Percentiles rank a stretch among this genome's conserved stretches.
Conservation (phyloP, 2,797 vertebrate genomes). For the Spheniscus humboldti region DNA sequence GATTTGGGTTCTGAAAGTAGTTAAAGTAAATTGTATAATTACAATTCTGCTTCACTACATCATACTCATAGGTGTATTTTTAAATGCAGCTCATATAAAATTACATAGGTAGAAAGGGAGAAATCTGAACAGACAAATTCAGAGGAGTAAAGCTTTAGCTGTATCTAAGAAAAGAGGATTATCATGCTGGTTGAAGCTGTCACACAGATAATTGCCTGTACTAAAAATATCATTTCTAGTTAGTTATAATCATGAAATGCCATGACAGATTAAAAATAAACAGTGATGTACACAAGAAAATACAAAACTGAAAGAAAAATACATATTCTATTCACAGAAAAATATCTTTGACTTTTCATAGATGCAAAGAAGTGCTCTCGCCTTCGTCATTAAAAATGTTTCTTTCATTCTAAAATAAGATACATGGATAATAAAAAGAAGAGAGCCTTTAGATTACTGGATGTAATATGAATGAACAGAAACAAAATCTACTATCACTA, state of each 20-base stretch:
- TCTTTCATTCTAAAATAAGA: not conserved
- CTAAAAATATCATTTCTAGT: constrained; percentile 32
- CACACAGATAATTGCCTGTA: constrained; percentile 12
- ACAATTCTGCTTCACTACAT: not conserved
- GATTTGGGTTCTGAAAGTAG: not conserved
- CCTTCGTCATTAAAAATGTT: not conserved
- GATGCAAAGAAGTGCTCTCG: not conserved
- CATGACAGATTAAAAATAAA: not conserved
- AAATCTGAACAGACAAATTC: not conserved
- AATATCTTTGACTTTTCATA: not conserved
- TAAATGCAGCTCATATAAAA: not conserved
- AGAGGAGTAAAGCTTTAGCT: not conserved
- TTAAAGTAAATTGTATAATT: not conserved
- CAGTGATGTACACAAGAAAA: not conserved
- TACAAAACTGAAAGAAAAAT: not conserved
- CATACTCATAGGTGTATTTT: not conserved
- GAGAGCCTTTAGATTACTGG: not conserved
- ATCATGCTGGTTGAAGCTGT: not conserved
- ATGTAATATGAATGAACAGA: not conserved
- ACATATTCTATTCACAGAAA: not conserved
- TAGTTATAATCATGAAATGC: not conserved
- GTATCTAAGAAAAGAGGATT: constrained; percentile 14
- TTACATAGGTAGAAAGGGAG: not conserved
- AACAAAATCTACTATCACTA: not conserved
- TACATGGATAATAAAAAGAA: not conserved